phyloP scores from a whole-genome alignment of 2,797 vertebrate genomes.

The Megaceryle alcyon region DNA sequence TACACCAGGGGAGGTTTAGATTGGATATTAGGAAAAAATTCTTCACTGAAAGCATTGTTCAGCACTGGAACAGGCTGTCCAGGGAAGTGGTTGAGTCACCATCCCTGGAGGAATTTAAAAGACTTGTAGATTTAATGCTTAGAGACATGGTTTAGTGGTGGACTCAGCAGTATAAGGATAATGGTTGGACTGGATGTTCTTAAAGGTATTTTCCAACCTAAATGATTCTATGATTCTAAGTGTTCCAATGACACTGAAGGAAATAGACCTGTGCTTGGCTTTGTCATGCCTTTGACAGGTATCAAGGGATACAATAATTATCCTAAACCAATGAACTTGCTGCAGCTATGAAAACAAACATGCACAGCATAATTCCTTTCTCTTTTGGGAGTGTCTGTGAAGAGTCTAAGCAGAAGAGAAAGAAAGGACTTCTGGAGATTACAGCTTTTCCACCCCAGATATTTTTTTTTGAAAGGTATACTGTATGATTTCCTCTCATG shows the following conservation, averaged over 20 bases:
- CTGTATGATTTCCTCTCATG: background rate
- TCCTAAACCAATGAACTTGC: background rate
- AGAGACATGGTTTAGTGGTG: background rate
- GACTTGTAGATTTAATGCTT: too few relatives aligned
- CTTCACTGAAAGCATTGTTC: too few relatives aligned
- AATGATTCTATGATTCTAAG: background rate
- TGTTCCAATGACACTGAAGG: background rate
- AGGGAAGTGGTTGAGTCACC: too few relatives aligned
- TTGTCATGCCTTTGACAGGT: background rate
- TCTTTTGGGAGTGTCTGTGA: background rate
- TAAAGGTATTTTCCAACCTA: background rate
- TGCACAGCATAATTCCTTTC: background rate
- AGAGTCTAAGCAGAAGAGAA: background rate
- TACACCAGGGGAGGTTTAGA: too few relatives aligned
- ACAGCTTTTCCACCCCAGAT: background rate
- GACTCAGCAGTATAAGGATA: background rate
- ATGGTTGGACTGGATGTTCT: background rate
- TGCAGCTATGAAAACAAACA: background rate
- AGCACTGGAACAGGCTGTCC: too few relatives aligned
- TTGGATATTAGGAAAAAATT: too few relatives aligned
- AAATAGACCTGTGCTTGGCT: background rate
- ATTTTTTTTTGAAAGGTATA: background rate
- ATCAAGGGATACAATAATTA: background rate
- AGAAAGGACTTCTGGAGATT: background rate
- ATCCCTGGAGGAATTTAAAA: too few relatives aligned